Percentiles rank a stretch among this genome's conserved stretches.
phyloP scores from a whole-genome alignment of 2,888 invertebrate genomes.

The Emmelina monodactyla region DNA sequence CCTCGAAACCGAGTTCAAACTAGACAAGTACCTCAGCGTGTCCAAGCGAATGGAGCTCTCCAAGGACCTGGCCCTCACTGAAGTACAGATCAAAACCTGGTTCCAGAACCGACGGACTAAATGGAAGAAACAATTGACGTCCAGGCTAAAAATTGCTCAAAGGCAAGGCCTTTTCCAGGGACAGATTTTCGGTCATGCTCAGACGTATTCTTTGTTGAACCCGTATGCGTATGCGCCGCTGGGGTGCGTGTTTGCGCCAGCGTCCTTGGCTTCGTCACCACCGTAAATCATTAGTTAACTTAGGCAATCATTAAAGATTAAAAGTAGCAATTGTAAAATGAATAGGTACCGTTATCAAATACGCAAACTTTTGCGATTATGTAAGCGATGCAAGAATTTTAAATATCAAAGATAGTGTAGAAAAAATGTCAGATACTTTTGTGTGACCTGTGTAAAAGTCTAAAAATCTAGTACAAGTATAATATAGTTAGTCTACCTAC shows the following conservation, averaged over 20 bases:
- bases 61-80: conserved; percentile 85
- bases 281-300: conserved; percentile 21
- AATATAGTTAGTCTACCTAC: too few relatives aligned
- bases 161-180: conserved; percentile 80
- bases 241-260: conserved; percentile 66
- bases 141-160: conserved; percentile 87
- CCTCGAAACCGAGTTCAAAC: conserved; percentile 92
- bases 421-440: too few relatives aligned
- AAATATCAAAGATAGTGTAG: too few relatives aligned
- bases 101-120: conserved; percentile 95
- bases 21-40: conserved; percentile 95
- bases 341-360: too few relatives aligned
- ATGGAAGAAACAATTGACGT: conserved; percentile 96
- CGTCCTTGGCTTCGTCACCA: conserved; percentile 50
- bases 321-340: too few relatives aligned
- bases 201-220: conserved; percentile 69
- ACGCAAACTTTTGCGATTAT: too few relatives aligned
- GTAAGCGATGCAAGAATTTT: too few relatives aligned
- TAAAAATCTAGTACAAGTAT: too few relatives aligned
- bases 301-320: too few relatives aligned
- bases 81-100: conserved; percentile 97
- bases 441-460: too few relatives aligned
- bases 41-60: conserved; percentile 94
- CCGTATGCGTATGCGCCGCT: conserved; percentile 71
- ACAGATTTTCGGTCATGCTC: conserved; percentile 71